Conservation (phyloP, 2,797 vertebrate genomes). For the Loriculus beryllinus region DNA sequence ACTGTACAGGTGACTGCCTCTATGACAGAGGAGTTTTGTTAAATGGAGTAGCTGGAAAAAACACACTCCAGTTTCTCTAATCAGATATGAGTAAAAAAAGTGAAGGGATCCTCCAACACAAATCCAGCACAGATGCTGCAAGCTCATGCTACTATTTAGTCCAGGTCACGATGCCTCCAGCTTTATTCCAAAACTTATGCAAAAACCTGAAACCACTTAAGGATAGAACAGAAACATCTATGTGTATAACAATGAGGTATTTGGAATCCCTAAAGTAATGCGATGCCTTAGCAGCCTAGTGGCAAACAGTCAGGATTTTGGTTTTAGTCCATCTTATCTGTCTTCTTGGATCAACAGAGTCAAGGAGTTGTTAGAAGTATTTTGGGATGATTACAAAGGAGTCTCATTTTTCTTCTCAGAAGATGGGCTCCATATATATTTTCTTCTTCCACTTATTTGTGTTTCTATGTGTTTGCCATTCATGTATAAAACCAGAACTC, state of each 20-base stretch:
- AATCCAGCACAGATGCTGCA: conserved; percentile 29
- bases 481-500: neutral
- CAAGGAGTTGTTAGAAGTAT: neutral
- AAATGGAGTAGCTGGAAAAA: neutral
- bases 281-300: neutral
- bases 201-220: conserved; percentile 61
- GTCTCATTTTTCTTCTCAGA: neutral
- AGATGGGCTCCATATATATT: neutral
- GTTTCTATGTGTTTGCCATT: neutral
- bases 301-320: neutral
- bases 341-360: neutral
- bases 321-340: neutral
- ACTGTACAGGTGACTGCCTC: neutral
- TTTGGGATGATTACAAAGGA: neutral
- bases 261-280: neutral
- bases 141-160: neutral
- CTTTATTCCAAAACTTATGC: conserved; percentile 43
- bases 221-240: conserved; percentile 36
- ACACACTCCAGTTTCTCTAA: neutral
- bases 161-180: conserved; percentile 3
- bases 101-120: conserved; percentile 18
- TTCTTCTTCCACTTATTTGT: neutral
- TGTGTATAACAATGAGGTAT: neutral
- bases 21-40: neutral
- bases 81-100: neutral